phyloP scores from a whole-genome alignment of 53 echinoderm and acorn worm genomes.

The Patiria pectinifera region DNA sequence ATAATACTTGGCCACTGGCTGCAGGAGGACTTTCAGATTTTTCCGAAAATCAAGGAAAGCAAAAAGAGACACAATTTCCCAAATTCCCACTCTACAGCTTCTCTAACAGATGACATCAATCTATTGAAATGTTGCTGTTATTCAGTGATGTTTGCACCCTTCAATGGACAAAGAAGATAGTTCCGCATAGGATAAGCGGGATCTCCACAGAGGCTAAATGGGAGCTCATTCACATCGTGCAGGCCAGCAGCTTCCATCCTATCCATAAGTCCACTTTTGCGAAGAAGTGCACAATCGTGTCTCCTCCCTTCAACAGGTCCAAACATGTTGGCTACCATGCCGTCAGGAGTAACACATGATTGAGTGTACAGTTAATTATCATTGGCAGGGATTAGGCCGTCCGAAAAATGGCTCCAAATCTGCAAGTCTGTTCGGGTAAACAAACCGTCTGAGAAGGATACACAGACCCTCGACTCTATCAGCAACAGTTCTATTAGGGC shows the following conservation, averaged over 20 bases:
- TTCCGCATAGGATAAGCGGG: conserved; percentile 42
- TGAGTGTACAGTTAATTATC: conserved; percentile 48
- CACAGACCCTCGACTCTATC: conserved; percentile 22
- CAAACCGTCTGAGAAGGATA: conserved; percentile 48
- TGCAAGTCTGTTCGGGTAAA: conserved; percentile 47
- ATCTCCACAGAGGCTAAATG: conserved; percentile 52
- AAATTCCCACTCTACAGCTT: conserved; percentile 55
- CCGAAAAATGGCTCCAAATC: conserved; percentile 58
- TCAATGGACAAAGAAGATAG: conserved; percentile 30
- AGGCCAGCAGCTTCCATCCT: conserved; percentile 14
- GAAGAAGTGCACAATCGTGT: conserved; percentile 50
- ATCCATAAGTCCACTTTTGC: conserved; percentile 23
- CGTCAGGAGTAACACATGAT: conserved; percentile 62
- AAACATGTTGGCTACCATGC: conserved; percentile 70
- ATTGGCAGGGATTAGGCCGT: conserved; percentile 47
- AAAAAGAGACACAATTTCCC: conserved; percentile 43
- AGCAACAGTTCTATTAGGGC: conserved; percentile 53
- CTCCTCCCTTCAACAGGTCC: conserved; percentile 72
- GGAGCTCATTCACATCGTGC: not conserved
- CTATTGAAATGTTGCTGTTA: conserved; percentile 38
- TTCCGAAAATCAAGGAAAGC: conserved; percentile 49
- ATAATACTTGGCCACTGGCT: conserved; percentile 50
- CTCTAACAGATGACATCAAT: conserved; percentile 45
- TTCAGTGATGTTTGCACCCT: conserved; percentile 43
- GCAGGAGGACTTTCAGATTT: conserved; percentile 46